Evolutionary conservation across 2,113 vertebrate genomes (phyloP), one percentile per base, ranked within the genome.

Genomic region (Suricata suricatta): DNA sequence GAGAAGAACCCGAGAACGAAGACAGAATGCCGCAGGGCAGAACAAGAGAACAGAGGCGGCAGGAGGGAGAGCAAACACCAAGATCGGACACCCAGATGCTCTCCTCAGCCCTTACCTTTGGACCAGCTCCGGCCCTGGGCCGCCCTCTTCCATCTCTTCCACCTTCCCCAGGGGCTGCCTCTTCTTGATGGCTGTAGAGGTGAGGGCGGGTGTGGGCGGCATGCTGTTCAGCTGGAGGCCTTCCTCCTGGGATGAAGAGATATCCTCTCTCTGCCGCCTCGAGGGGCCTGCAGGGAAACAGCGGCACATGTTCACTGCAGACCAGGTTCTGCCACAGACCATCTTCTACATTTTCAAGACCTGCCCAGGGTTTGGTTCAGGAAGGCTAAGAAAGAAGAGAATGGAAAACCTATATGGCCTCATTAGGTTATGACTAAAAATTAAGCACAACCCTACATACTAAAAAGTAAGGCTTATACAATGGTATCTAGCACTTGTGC

Each of bases 181-280:
- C 11, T 2, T 96, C 92, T 95, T 99, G 97, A 98, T 96, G 12
- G 96, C 80, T 0, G 99, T 99, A 57, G 99, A 99, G 23, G 99
- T 99, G 68, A 98, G 97, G 72, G 99, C 93, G 10, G 98, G 98
- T 0, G 98, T 98, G 47, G 97, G 87, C 82, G 97, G 52, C 89
- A 88, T 95, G 93, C 98, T 99, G 54, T 85, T 97, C 35, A 98
- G 87, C 93, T 92, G 98, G 1, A 98, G 96, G 33, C 84, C 98
- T 98, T 98, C 71, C 3, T 97, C 85, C 93, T 98, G 93, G 35
- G 52, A 27, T 11, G 57, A 52, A 21, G 41, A 60, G 66, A 33
- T 1, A 0, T 79, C 82, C 13, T 76, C 74, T 79, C n/a, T 25
- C 35, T 52, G 54, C 29, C 0, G 47, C 38, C 33, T 81, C 60